Base-by-base conservation (phyloP, 2,113 vertebrate genomes). In the Ochotona princeps region DNA sequence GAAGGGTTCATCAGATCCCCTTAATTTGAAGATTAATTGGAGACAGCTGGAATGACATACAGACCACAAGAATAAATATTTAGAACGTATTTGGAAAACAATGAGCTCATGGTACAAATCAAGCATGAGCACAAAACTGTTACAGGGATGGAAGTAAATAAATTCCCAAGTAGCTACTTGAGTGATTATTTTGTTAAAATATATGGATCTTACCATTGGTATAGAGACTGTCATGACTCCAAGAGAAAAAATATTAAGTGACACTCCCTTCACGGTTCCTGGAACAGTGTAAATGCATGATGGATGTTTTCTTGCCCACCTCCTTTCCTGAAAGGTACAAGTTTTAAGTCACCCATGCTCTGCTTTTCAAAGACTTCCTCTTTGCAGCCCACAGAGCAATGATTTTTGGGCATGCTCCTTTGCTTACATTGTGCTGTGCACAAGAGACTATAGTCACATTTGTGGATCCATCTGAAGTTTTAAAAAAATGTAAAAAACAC, bases 111-210 rank as follows among this genome's bases (percentile, higher is more conserved):
- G 25, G 26, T 70, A 49, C 26, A 94, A 70, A 88, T 87, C 35
- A 93, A 82, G 74, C 21, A n/a, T 23, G 7, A 2, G 38, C 69
- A 65, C 38, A 80, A 74, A 92, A 86, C 65, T 23, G 79, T 9
- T 51, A 54, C 12, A 30, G 14, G 30, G 28, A 61, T 72, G 47
- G 35, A 87, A 78, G 65, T 84, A 66, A 44, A 60, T 54, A 85
- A 83, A 54, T 74, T 87, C 2, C 69, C 79, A 88, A 73, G 35
- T 86, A 84, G 26, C n/a, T 95, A 23, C 20, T 63, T 47, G 47
- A 63, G 57, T 49, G 65, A 82, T 57, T 73, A 87, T 78, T 92
- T 84, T 74, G 54, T 25, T 78, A 85, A 94, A 85, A 76, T 25
- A 76, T 15, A 74, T 26, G 28, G 51, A 87, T 23, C 2, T 70